Percentiles rank a stretch among this genome's conserved stretches.
phyloP scores from a whole-genome alignment of 1,140 invertebrate species.

The Scaptomyza hsui region DNA sequence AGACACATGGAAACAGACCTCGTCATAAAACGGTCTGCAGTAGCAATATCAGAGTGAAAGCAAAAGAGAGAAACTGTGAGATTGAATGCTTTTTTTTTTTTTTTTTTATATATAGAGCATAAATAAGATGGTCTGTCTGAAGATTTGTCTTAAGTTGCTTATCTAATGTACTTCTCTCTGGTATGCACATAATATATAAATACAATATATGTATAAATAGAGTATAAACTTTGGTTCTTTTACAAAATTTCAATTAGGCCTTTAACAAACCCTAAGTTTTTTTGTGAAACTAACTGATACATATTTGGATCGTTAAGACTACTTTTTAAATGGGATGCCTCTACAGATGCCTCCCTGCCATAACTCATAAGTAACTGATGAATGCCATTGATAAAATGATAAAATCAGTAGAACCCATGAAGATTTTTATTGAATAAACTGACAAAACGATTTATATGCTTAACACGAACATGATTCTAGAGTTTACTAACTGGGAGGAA shows the following conservation, averaged over 20 bases:
- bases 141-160: slow-evolving; percentile 4
- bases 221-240: slow-evolving; percentile 16
- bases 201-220: slow-evolving; percentile 11
- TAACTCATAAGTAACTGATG: slow-evolving; percentile 7
- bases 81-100: neutral
- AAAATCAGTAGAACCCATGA: slow-evolving; percentile 16
- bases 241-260: slow-evolving; percentile 1
- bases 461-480: neutral
- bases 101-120: neutral
- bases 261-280: slow-evolving; percentile 1
- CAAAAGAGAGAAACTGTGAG: neutral
- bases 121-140: slow-evolving; percentile 1
- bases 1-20: neutral
- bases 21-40: neutral
- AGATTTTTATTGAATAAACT: slow-evolving; percentile 46
- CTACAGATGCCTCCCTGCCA: neutral
- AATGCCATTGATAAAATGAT: slow-evolving; percentile 9
- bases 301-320: slow-evolving; percentile 10
- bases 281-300: slow-evolving; percentile 1
- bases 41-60: neutral
- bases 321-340: neutral
- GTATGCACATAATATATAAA: slow-evolving; percentile 17
- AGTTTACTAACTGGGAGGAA: neutral
- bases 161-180: slow-evolving; percentile 2
- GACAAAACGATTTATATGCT: slow-evolving; percentile 34